Percentiles rank a stretch among this genome's conserved stretches.
Evolutionary conservation across 2,113 vertebrate genomes (phyloP).

Genomic region (Cryptoleucopteryx plumbea): DNA sequence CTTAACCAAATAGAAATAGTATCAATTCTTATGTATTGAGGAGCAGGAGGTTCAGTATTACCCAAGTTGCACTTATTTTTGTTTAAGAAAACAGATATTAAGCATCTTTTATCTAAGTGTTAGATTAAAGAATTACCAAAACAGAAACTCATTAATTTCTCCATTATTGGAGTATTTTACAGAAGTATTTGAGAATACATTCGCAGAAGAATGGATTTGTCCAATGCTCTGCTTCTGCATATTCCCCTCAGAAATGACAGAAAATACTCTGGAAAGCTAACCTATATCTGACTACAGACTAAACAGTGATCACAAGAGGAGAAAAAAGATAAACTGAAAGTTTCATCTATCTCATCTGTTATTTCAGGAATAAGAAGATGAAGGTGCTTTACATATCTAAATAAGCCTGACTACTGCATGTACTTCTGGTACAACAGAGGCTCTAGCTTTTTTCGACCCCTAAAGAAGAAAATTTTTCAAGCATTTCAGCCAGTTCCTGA

Average conservation of each 20-base stretch:
- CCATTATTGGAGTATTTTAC: background rate
- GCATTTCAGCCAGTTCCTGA: background rate
- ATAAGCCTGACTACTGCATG: background rate
- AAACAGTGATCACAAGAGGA: background rate
- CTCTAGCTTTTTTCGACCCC: background rate
- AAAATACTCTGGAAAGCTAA: background rate
- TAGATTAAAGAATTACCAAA: background rate
- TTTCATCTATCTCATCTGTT: background rate
- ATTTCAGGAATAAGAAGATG: background rate
- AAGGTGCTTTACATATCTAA: background rate
- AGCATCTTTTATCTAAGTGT: background rate
- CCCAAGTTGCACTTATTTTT: background rate
- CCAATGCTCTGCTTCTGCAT: background rate
- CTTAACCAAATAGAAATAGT: background rate
- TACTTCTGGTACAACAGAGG: background rate
- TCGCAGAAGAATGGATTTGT: background rate
- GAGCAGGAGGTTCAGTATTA: background rate
- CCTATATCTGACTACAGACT: background rate
- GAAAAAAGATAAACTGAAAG: background rate
- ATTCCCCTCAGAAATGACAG: background rate
- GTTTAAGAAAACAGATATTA: background rate
- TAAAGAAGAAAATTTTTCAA: background rate
- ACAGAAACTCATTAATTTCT: background rate
- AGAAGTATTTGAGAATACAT: background rate
- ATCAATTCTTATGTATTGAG: background rate